A percentile compares a stretch with the other conserved stretches of the same genome.
Evolutionary conservation across 1,140 invertebrate genomes (phyloP).

Genomic region (Drosophila parabipectinata): DNA sequence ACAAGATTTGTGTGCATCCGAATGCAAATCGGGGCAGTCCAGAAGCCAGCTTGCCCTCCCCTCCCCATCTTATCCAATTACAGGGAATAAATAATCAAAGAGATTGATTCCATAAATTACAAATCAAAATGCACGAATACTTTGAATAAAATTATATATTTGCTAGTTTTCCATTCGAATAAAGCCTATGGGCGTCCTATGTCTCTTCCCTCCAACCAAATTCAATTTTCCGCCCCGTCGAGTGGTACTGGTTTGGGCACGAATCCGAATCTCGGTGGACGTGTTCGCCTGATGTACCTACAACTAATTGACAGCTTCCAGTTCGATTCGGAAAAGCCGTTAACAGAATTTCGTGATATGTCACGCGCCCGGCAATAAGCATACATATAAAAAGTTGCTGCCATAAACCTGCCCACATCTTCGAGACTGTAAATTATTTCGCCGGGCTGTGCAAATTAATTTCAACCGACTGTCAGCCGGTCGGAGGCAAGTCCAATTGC

Average conservation of each 20-base stretch:
- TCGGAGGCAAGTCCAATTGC: conserved; percentile 31
- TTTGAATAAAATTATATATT: background rate
- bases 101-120: conserved; percentile 16
- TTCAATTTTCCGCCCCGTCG: conserved; percentile 16
- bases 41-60: conserved; percentile 51
- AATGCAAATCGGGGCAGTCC: conserved; percentile 39
- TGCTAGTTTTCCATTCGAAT: background rate
- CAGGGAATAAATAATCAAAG: conserved; percentile 1
- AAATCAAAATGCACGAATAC: background rate
- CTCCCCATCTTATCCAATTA: conserved; percentile 1
- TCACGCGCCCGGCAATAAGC: conserved; percentile 63
- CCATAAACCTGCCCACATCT: conserved; percentile 64
- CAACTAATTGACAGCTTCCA: conserved; percentile 73
- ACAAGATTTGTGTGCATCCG: conserved; percentile 47
- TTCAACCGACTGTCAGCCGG: conserved; percentile 63
- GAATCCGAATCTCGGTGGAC: conserved; percentile 1
- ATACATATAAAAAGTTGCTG: conserved; percentile 47
- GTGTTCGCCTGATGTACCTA: conserved; percentile 58
- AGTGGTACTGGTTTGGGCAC: conserved; percentile 25
- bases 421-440: conserved; percentile 67
- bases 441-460: conserved; percentile 73
- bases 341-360: conserved; percentile 76
- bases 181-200: background rate
- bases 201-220: background rate
- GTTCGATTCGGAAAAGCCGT: conserved; percentile 43